A percentile compares a stretch with the other conserved stretches of the same genome.
Evolutionary conservation across 2,797 vertebrate species (phyloP).

Genomic region (Okamejei kenojei): DNA sequence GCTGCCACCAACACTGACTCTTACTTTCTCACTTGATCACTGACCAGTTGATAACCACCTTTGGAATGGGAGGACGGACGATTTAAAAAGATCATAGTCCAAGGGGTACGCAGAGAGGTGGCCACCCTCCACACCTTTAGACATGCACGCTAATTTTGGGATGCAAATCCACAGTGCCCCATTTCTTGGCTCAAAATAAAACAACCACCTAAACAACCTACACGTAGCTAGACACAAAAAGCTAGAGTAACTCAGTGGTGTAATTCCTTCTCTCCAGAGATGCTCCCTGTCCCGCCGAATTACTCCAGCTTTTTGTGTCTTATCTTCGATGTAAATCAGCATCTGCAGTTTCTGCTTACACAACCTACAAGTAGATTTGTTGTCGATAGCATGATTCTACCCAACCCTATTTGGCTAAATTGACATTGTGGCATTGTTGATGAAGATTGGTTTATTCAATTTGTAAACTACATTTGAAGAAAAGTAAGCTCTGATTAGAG

Average conservation of each 20-base stretch:
- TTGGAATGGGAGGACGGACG: no score
- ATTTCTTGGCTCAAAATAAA: neutral
- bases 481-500: neutral
- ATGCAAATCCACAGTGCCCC: neutral
- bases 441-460: no score
- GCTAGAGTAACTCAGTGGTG: no score
- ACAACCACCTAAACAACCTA: neutral
- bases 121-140: neutral
- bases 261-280: no score
- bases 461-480: neutral
- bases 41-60: neutral
- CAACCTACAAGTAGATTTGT: neutral
- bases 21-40: neutral
- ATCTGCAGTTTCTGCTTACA: no score
- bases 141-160: neutral
- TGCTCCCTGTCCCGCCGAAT: no score
- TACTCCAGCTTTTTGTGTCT: no score
- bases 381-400: neutral
- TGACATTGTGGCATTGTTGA: no score
- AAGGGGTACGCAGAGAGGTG: no score
- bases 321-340: no score
- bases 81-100: no score
- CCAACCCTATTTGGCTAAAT: neutral
- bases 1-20: no score
- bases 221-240: neutral